Conservation (phyloP, 2,888 invertebrate genomes). For the Piscicola geometra region DNA sequence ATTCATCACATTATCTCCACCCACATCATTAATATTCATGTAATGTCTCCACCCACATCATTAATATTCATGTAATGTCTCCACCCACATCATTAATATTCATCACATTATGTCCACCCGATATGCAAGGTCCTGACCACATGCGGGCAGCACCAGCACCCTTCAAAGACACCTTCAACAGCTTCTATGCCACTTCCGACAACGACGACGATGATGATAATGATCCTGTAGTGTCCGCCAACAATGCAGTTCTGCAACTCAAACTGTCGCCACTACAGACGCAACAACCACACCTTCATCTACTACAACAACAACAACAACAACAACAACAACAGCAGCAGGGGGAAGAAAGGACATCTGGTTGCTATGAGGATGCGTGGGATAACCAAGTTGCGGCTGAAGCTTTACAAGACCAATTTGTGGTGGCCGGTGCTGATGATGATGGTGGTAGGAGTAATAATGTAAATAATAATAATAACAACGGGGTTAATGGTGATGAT, state of each 20-base stretch:
- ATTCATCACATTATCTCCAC: no score
- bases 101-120: no score
- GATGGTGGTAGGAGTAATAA: background rate
- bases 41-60: no score
- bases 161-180: constrained; percentile 14
- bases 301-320: no score
- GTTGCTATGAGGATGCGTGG: constrained; percentile 8
- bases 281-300: background rate
- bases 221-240: no score
- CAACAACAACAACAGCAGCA: no score
- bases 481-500: constrained; percentile 5
- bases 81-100: no score
- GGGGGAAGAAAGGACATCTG: background rate
- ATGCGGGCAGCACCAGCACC: background rate
- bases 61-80: no score
- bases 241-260: background rate
- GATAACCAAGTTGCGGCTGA: background rate
- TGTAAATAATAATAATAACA: background rate
- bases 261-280: background rate
- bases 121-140: no score
- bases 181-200: background rate
- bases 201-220: background rate
- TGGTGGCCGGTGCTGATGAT: no score
- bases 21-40: no score
- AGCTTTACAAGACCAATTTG: background rate